Base-by-base conservation (phyloP, 2,113 vertebrate species). In the Otus sunia region DNA sequence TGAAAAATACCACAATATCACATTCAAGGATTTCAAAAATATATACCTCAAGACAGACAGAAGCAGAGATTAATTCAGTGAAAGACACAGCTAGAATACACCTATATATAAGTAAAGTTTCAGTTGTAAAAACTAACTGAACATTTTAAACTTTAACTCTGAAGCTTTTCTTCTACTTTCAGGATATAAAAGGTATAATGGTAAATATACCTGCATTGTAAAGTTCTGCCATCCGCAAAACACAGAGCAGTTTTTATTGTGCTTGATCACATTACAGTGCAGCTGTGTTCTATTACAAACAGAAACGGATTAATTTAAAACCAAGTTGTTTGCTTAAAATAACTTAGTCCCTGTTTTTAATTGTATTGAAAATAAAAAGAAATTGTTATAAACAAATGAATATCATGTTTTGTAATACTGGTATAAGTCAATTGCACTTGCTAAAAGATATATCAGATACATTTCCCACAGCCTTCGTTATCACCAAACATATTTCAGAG, bases 271-370 rank as follows among this genome's bases (percentile, higher is more conserved):
- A 49, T 72, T 49, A 67, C 14, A 85, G 68, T 59, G 84, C 89
- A 91, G 59, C 82, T 92, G 78, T 64, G 58, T 45, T 60, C 59
- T 78, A 76, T n/a, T 96, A 55, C 90, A 96, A 96, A 73, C 66
- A 90, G 78, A 93, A 94, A 94, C 6, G 92, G 63, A 93, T 77
- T 26, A 94, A 95, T 69, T 68, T 53, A 83, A 95, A 90, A 86
- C 58, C 55, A 94, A 84, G 55, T 43, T 45, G 36, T 52, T 97
- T 93, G 49, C 92, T 94, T 85, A 92, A 96, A 96, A 96, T 88
- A 97, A 69, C 86, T 74, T 56, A 59, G 56, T 74, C 88, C 72
- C 50, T 72, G 72, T 36, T 96, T 95, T 96, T 90, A 94, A 94
- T 83, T 84, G 80, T 91, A 91, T 91, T 78, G 50, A 62, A 92